These are phyloP conservation scores for Shinisaurus crocodilurus DNA, from an alignment of 2,113 vertebrate species.

Conservation along the genomic window DNA sequence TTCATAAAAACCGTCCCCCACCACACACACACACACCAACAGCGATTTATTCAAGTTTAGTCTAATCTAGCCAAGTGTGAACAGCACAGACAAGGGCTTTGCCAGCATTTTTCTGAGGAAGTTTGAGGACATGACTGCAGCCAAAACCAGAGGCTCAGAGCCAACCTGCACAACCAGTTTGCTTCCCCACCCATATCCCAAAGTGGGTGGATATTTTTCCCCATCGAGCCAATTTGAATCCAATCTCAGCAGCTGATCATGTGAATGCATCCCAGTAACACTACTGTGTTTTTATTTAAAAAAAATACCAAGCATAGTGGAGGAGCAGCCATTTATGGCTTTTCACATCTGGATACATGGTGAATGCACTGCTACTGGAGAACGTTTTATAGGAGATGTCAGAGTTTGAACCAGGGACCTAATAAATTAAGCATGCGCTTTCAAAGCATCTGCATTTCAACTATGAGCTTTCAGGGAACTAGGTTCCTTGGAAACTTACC, in stretches of 20 bases:
- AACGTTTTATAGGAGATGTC: background rate
- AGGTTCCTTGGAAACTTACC: background rate
- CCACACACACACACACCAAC: background rate
- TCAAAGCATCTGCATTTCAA: background rate
- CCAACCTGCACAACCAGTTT: background rate
- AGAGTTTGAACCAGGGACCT: background rate
- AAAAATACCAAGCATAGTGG: background rate
- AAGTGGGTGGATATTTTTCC: background rate
- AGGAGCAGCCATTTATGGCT: background rate
- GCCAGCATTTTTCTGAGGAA: background rate
- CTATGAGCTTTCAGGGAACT: background rate
- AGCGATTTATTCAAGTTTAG: background rate
- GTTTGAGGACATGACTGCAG: background rate
- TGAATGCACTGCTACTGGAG: background rate
- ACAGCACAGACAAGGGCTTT: background rate
- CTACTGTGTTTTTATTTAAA: background rate
- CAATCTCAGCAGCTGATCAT: background rate
- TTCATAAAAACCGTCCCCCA: background rate
- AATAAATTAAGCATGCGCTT: background rate
- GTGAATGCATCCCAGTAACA: background rate
- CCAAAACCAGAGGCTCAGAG: background rate
- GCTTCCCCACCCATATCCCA: background rate
- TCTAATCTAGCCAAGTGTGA: background rate
- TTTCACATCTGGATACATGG: background rate
- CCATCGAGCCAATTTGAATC: background rate